A percentile compares a stretch with the other conserved stretches of the same genome.
Evolutionary conservation across 2,797 vertebrate species (phyloP).

Genomic region (Masticophis lateralis): DNA sequence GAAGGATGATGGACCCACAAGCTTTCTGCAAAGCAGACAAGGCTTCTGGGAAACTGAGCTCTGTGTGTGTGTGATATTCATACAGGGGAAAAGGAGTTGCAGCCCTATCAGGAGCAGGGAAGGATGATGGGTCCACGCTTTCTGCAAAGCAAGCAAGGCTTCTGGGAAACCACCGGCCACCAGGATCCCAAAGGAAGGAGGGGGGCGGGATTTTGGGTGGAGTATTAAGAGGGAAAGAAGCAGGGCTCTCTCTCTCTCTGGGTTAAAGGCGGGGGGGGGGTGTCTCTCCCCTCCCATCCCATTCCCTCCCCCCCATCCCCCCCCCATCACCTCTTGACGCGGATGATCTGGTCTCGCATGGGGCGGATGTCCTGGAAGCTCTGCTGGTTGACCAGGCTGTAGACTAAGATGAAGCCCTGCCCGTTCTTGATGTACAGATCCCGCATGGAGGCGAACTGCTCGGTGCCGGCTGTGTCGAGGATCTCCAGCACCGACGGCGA

Average conservation of each 20-base stretch:
- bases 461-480: slow-evolving; percentile 93
- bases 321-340: slow-evolving; percentile 87
- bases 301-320: accelerated
- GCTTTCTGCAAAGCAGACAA: no score
- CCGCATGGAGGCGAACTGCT: slow-evolving; percentile 97
- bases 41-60: no score
- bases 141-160: neutral
- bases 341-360: slow-evolving; percentile 97
- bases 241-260: neutral
- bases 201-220: neutral
- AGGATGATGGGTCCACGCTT: neutral
- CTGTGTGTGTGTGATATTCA: no score
- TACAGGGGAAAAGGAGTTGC: no score
- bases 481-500: slow-evolving; percentile 96
- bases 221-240: neutral
- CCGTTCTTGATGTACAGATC: slow-evolving; percentile 98
- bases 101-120: no score
- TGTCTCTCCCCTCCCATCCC: neutral
- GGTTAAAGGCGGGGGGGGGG: neutral
- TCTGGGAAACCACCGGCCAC: neutral
- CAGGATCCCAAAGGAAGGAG: neutral
- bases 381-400: slow-evolving; percentile 95
- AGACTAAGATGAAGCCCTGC: slow-evolving; percentile 94
- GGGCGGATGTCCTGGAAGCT: slow-evolving; percentile 98
- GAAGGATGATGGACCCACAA: neutral